Base-by-base conservation (phyloP, 2,888 invertebrate species). In the Phytoseiulus persimilis region DNA sequence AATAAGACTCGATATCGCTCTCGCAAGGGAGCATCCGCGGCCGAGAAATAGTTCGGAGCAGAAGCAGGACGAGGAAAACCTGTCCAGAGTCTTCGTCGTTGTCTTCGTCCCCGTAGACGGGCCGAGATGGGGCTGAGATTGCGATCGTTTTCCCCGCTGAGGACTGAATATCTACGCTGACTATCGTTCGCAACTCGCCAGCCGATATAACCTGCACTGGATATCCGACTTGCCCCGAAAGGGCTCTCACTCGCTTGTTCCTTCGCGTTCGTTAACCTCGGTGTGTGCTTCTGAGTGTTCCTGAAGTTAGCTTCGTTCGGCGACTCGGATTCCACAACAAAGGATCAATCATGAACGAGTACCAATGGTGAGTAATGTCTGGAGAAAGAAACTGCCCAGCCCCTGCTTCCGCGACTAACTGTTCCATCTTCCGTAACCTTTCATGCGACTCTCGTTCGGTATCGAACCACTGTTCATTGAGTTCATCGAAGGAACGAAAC, bases 331-430 rank as follows among this genome's bases (percentile, higher is more conserved):
- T 65, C 65, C 65, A 2, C 65, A 65, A 28, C 14, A 28, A 28
- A 65, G 9, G 11, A 14, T 65, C 28, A 28, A 87, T n/a, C 32
- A 87, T 87, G 87, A 87, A 87, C 45, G 87, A 87, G 33, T 87
- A 87, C 87, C 87, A 87, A 87, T 87, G 87, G 87, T 87, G 23
- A 87, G 87, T 33, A 23, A 65, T 39, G 5, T 39, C 39, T n/a
- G 39, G 39, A 39, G 39, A 39, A 39, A 39, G 39, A 3, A 39
- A 9, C 9, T 39, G n/a, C 39, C 39, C 5, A 39, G 39, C 39
- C 39, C 3, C 39, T 39, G 39, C 39, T 3, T 39, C 9, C 39
- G 39, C 39, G 39, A 39, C 39, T 9, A 9, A 39, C 9, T 6
- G 9, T 6, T 39, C 9, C 39, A 39, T 39, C 39, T 3, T 9